A percentile compares a stretch with the other conserved stretches of the same genome.
Conservation (phyloP, 1,140 invertebrate species). For the Pseudomyrmex gracilis region DNA sequence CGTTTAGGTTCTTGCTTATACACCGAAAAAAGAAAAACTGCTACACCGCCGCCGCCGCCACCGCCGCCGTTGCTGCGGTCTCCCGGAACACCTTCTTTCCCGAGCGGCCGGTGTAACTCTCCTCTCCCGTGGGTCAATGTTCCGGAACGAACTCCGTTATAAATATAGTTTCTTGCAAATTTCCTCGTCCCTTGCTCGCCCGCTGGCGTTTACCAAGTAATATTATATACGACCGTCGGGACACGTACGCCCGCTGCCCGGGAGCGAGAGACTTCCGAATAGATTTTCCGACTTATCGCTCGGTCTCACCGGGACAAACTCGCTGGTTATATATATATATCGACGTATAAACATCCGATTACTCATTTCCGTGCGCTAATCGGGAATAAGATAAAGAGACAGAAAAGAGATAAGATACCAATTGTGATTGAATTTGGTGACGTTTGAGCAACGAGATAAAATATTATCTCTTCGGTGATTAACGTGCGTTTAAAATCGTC, state of each 20-base stretch:
- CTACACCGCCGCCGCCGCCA: constrained; percentile 29
- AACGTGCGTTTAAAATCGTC: neutral
- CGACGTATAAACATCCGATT: neutral
- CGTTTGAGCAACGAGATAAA: neutral
- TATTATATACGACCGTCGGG: constrained; percentile 37
- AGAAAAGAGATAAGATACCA: no score
- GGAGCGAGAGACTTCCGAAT: constrained; percentile 34
- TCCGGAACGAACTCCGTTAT: constrained; percentile 49
- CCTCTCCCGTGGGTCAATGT: constrained; percentile 54
- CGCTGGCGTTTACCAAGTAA: constrained; percentile 61
- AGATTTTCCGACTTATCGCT: constrained; percentile 51
- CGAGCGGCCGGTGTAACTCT: constrained; percentile 37
- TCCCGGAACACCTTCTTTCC: constrained; percentile 55
- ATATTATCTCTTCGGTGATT: neutral
- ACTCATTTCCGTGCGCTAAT: neutral
- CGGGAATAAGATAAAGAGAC: neutral
- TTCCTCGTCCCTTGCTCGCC: constrained; percentile 38
- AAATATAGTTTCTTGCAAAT: constrained; percentile 70
- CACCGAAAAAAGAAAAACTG: constrained; percentile 48
- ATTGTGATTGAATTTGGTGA: neutral
- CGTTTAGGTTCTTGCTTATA: constrained; percentile 67
- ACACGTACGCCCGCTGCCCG: neutral
- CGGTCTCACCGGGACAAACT: constrained; percentile 15
- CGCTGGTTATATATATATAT: neutral
- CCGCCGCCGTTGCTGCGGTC: constrained; percentile 49